A percentile compares a stretch with the other conserved stretches of the same genome.
phyloP scores from a whole-genome alignment of 1,140 invertebrate genomes.

The Orussus abietinus region DNA sequence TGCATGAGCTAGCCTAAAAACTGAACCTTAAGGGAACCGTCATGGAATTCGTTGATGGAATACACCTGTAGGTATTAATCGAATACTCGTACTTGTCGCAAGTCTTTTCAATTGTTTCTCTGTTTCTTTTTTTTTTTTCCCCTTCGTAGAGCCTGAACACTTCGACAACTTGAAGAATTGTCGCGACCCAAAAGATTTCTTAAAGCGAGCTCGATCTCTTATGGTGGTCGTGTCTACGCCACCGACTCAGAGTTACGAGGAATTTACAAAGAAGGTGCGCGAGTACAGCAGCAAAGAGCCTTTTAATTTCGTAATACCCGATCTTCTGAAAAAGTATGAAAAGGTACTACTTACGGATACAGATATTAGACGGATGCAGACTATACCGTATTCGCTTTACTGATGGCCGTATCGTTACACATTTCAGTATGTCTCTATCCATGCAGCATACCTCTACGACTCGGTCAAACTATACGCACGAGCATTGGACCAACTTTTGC shows the following conservation, averaged over 20 bases:
- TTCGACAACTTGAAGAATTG: constrained; percentile 59
- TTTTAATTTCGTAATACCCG: constrained; percentile 68
- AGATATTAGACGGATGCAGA: too few relatives aligned
- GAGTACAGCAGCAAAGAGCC: constrained; percentile 72
- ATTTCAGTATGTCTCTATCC: constrained; percentile 82
- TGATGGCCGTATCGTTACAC: too few relatives aligned
- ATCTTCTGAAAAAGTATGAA: constrained; percentile 61
- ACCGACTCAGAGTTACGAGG: constrained; percentile 68
- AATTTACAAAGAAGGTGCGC: constrained; percentile 74
- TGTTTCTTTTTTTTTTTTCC: too few relatives aligned
- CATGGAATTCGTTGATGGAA: too few relatives aligned
- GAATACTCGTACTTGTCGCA: too few relatives aligned
- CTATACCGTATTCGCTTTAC: background rate
- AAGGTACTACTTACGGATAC: constrained; percentile 28
- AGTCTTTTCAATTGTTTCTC: too few relatives aligned
- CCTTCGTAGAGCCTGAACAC: constrained; percentile 52
- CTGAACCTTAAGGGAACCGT: too few relatives aligned
- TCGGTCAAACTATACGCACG: constrained; percentile 88
- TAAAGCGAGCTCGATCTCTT: constrained; percentile 71
- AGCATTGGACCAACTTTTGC: constrained; percentile 74
- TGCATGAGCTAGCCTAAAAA: too few relatives aligned
- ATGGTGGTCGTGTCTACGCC: constrained; percentile 82
- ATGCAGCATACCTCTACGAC: constrained; percentile 95
- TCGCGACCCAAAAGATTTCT: constrained; percentile 61
- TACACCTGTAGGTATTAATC: too few relatives aligned